phyloP scores from a whole-genome alignment of 1,140 invertebrate species.

The Listronotus oregonensis region DNA sequence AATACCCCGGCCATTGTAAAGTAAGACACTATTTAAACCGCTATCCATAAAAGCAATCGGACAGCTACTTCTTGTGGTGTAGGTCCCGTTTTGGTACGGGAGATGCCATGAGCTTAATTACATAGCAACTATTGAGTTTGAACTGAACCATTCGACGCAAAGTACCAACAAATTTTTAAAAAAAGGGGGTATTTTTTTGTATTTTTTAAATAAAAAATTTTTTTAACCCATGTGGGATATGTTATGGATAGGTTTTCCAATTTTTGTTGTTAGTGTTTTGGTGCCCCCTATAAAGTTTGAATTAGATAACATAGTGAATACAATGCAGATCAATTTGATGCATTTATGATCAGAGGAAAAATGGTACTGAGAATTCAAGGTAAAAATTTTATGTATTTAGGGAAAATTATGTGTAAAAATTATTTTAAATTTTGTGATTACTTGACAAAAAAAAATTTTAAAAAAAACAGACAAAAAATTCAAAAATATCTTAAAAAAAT shows the following conservation, averaged over 20 bases:
- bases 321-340: conserved; percentile 19
- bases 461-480: too few relatives aligned
- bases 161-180: neutral
- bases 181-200: neutral
- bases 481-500: too few relatives aligned
- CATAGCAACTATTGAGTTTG: conserved; percentile 3
- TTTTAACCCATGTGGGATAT: conserved; percentile 15
- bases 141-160: neutral
- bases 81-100: conserved; percentile 17
- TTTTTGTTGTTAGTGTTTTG: conserved; percentile 27
- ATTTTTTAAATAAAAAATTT: too few relatives aligned
- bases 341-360: conserved; percentile 31
- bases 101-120: conserved; percentile 14
- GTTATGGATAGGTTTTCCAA: conserved; percentile 30
- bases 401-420: neutral
- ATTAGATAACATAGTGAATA: conserved; percentile 1
- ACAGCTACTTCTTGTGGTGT: neutral
- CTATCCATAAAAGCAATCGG: conserved; percentile 1
- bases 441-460: too few relatives aligned
- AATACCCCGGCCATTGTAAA: conserved; percentile 1
- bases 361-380: conserved; percentile 30
- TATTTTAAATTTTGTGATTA: neutral
- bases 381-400: neutral
- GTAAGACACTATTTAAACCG: conserved; percentile 18
- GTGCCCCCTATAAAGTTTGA: conserved; percentile 13